These are phyloP conservation scores for Pemphigus obesinymphae DNA, from an alignment of 1,140 invertebrate genomes.

Conservation along the genomic window DNA sequence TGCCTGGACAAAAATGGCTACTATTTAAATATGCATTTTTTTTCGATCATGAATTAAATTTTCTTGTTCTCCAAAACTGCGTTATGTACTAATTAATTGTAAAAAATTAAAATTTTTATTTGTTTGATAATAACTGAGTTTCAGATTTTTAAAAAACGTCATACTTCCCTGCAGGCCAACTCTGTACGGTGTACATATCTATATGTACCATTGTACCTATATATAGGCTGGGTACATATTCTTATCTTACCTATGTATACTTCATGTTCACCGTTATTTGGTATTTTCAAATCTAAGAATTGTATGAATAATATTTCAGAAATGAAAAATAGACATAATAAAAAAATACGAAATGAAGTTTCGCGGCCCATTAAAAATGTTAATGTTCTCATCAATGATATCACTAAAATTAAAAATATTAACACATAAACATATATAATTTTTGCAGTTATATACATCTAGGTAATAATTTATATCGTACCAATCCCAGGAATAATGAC, in stretches of 20 bases:
- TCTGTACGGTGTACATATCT: not conserved
- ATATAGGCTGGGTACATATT: not conserved
- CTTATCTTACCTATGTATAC: conserved; percentile 8
- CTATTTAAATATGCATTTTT: too few species aligned
- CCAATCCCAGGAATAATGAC: conserved; percentile 3
- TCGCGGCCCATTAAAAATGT: conserved; percentile 7
- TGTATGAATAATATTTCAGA: conserved; percentile 18
- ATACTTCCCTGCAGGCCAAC: too few species aligned
- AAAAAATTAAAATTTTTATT: too few species aligned
- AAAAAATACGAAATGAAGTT: not conserved
- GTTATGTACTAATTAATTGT: too few species aligned
- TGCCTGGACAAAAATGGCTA: too few species aligned
- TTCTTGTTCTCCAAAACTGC: too few species aligned
- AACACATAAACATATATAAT: not conserved
- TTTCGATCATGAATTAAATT: too few species aligned
- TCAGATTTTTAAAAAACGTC: too few species aligned
- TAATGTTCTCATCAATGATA: conserved; percentile 29
- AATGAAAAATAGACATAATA: conserved; percentile 20
- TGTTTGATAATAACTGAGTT: too few species aligned
- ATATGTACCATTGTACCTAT: not conserved
- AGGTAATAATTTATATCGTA: not conserved
- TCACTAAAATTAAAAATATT: not conserved
- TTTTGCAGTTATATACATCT: too few species aligned
- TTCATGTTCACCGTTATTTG: conserved; percentile 1
- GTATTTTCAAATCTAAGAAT: conserved; percentile 8